Evolutionary conservation across 2,888 invertebrate species (phyloP).

Genomic region (Resseliella maxima): DNA sequence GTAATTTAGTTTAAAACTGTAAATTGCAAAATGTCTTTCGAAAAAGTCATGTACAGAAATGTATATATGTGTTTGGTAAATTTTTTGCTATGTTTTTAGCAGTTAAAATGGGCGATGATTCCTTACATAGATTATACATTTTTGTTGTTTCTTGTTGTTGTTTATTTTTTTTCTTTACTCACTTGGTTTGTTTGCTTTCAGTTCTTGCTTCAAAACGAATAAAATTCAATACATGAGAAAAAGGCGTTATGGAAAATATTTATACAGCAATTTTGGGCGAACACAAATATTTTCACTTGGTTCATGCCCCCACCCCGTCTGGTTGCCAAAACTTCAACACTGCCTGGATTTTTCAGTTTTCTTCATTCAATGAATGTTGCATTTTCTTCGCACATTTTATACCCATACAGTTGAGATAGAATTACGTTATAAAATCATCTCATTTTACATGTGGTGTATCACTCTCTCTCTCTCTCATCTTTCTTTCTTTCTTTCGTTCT

Average conservation of each 20-base stretch:
- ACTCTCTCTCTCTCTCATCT: background rate
- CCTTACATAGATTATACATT: no score
- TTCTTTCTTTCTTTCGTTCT: background rate
- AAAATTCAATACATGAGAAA: background rate
- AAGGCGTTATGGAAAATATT: background rate
- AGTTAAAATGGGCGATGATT: background rate
- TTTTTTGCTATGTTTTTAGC: background rate
- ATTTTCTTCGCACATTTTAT: background rate
- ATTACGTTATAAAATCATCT: slow-evolving; percentile 7
- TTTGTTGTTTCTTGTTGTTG: background rate
- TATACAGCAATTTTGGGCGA: background rate
- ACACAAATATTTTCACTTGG: background rate
- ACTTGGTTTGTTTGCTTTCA: background rate
- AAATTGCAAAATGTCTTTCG: background rate
- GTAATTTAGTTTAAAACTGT: background rate
- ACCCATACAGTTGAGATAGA: background rate
- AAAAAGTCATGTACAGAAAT: background rate
- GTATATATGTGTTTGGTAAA: background rate
- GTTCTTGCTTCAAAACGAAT: background rate
- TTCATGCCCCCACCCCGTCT: background rate
- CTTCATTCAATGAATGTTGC: background rate
- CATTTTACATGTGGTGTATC: background rate
- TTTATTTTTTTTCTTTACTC: background rate
- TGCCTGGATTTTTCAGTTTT: no score
- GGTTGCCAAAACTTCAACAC: no score